phyloP scores from a whole-genome alignment of 92 coral and sea anemone species.

The Micromussa lordhowensis region DNA sequence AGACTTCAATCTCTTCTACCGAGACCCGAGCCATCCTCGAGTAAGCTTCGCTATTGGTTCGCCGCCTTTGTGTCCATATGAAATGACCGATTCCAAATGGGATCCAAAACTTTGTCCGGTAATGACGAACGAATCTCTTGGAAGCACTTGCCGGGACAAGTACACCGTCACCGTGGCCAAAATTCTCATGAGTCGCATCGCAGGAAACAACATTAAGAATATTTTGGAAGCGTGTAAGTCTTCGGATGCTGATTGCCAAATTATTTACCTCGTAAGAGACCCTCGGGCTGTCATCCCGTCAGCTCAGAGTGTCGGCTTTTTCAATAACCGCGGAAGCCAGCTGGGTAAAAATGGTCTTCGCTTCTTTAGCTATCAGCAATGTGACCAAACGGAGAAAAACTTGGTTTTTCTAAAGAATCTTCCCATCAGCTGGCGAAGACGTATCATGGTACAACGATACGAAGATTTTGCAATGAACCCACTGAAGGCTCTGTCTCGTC shows the following conservation, averaged over 20 bases:
- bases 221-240: slow-evolving; percentile 25
- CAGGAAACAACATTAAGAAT: slow-evolving; percentile 34
- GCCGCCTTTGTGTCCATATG: slow-evolving; percentile 52
- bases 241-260: slow-evolving; percentile 26
- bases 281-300: slow-evolving; percentile 60
- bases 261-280: slow-evolving; percentile 46
- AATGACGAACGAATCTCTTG: slow-evolving; percentile 5
- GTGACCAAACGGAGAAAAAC: slow-evolving; percentile 38
- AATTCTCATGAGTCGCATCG: slow-evolving; percentile 45
- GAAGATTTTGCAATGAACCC: slow-evolving; percentile 63
- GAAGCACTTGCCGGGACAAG: slow-evolving; percentile 14
- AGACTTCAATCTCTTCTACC: slow-evolving; percentile 24
- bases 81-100: slow-evolving; percentile 43
- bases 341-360: background rate
- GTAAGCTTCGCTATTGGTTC: slow-evolving; percentile 37
- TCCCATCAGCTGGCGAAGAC: slow-evolving; percentile 3
- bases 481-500: slow-evolving; percentile 17
- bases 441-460: slow-evolving; percentile 39
- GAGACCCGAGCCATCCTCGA: slow-evolving; percentile 17
- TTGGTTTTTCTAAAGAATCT: slow-evolving; percentile 36
- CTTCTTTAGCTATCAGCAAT: slow-evolving; percentile 5
- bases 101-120: slow-evolving; percentile 42
- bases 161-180: slow-evolving; percentile 46
- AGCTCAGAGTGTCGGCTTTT: slow-evolving; percentile 38
- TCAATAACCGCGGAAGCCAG: background rate